Percentiles rank a stretch among this genome's conserved stretches.
Evolutionary conservation across 2,113 vertebrate species (phyloP).

Genomic region (Henicopernis longicauda): DNA sequence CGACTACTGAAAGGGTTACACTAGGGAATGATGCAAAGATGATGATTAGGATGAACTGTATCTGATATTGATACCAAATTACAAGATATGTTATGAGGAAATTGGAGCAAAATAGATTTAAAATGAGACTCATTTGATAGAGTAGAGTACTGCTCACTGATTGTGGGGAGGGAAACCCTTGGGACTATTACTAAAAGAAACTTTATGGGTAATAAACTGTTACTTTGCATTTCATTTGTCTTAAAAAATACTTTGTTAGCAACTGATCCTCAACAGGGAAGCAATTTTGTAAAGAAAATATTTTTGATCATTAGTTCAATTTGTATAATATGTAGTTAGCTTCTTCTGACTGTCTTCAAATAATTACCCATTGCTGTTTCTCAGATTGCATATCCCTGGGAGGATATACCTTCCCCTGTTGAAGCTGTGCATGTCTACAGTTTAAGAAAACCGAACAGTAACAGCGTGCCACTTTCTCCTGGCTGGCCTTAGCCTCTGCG

Average conservation of each 20-base stretch:
- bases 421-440: not conserved
- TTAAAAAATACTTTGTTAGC: not conserved
- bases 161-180: not conserved
- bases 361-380: not conserved
- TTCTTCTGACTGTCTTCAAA: not conserved
- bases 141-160: not conserved
- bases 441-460: not conserved
- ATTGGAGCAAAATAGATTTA: not conserved
- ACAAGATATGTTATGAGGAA: not conserved
- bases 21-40: not conserved
- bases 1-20: not conserved
- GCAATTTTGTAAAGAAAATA: not conserved
- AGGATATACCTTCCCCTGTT: not conserved
- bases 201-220: not conserved
- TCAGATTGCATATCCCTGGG: not conserved
- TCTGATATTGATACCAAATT: not conserved
- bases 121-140: not conserved
- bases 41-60: not conserved
- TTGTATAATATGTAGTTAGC: not conserved
- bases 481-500: not conserved
- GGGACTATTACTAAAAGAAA: not conserved
- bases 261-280: not conserved
- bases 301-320: not conserved
- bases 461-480: rapidly evolving
- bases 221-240: constrained; percentile 13